These are phyloP conservation scores for Meles meles DNA, from an alignment of 2,113 vertebrate genomes.

Conservation along the genomic window DNA sequence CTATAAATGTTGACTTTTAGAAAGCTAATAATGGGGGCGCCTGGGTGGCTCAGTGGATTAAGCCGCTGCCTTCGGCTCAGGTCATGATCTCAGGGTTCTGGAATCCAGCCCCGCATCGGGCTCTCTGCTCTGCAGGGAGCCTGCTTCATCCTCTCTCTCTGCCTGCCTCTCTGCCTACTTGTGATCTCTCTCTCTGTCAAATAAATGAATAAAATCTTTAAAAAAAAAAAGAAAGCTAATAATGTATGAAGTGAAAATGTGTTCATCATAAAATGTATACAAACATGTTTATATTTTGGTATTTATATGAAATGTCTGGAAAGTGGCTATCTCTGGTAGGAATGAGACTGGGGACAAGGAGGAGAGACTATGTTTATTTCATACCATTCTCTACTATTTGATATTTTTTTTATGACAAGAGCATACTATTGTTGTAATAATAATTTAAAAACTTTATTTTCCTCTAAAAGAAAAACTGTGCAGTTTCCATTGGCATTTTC, in stretches of 20 bases:
- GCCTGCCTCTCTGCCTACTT: no score
- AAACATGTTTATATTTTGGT: neutral
- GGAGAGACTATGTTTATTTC: neutral
- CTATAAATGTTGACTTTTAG: neutral
- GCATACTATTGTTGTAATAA: neutral
- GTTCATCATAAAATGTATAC: neutral
- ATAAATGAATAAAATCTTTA: no score
- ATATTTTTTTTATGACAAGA: neutral
- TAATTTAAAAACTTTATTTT: neutral
- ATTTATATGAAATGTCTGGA: neutral
- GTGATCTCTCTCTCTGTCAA: no score
- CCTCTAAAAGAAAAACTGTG: neutral
- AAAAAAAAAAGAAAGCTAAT: neutral
- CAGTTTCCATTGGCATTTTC: neutral
- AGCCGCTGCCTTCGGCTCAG: no score
- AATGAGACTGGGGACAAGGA: accelerated
- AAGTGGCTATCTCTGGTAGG: neutral
- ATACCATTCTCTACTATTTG: neutral
- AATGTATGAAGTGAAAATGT: neutral
- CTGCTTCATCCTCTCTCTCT: no score
- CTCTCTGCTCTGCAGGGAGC: no score
- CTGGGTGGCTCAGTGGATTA: no score
- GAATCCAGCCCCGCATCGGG: no score
- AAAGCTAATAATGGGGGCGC: neutral
- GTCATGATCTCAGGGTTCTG: no score